phyloP scores from a whole-genome alignment of 1,140 invertebrate species.

The Drosophila bocki region DNA sequence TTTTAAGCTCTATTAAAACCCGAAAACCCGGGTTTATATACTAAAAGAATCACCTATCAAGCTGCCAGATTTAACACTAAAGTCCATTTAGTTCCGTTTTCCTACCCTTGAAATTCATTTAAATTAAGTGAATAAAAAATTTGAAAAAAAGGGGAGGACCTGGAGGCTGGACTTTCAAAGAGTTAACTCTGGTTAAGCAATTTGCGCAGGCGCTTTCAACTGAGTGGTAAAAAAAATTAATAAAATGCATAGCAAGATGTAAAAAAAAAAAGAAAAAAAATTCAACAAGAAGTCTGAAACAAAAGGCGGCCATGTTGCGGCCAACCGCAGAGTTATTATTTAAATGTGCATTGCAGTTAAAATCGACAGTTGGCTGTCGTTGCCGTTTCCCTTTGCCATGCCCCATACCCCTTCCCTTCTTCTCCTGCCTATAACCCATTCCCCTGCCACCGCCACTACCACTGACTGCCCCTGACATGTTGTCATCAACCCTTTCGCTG shows the following conservation, averaged over 20 bases:
- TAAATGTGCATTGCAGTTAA: conserved; percentile 76
- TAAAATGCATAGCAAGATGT: conserved; percentile 47
- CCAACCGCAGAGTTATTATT: conserved; percentile 82
- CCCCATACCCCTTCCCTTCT: not conserved
- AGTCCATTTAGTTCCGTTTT: conserved; percentile 5
- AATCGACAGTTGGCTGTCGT: conserved; percentile 77
- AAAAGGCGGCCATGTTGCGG: conserved; percentile 80
- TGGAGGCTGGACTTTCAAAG: conserved; percentile 44
- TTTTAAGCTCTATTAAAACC: not conserved
- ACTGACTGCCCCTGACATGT: conserved; percentile 47
- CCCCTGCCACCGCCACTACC: conserved; percentile 14
- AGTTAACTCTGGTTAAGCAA: conserved; percentile 66
- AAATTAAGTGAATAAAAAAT: conserved; percentile 54
- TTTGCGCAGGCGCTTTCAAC: conserved; percentile 76
- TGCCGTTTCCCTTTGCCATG: conserved; percentile 15
- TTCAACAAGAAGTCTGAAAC: conserved; percentile 52
- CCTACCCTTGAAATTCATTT: conserved; percentile 42
- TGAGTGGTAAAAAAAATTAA: conserved; percentile 41
- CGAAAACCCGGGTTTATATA: not conserved
- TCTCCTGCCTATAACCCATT: not conserved
- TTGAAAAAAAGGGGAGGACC: not conserved
- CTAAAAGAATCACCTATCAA: conserved; percentile 4
- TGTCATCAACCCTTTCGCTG: conserved; percentile 72
- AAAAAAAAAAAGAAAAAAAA: conserved; percentile 22
- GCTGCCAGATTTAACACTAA: not conserved